These are phyloP conservation scores for Leptinotarsa peninsularis DNA, from an alignment of 2,888 invertebrate genomes.

Conservation along the genomic window DNA sequence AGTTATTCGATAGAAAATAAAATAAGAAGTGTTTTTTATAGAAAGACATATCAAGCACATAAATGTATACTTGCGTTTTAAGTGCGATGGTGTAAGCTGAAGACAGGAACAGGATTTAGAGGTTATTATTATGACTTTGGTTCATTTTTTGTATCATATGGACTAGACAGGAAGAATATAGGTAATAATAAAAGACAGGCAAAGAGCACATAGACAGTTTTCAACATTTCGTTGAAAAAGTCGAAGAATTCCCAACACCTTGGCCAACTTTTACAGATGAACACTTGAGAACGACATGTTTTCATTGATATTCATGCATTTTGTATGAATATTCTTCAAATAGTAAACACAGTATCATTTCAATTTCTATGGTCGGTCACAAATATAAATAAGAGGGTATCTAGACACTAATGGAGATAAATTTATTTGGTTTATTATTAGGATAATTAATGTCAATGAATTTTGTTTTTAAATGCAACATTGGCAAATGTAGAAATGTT, in stretches of 20 bases:
- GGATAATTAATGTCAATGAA: neutral
- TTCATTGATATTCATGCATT: neutral
- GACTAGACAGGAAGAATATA: slow-evolving; percentile 44
- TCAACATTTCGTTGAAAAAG: neutral
- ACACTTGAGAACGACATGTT: neutral
- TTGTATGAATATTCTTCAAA: too few relatives aligned
- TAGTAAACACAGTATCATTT: slow-evolving; percentile 3
- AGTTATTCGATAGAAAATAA: slow-evolving; percentile 44
- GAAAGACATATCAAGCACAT: slow-evolving; percentile 50
- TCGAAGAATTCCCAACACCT: slow-evolving; percentile 3
- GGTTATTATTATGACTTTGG: slow-evolving; percentile 53
- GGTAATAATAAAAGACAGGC: slow-evolving; percentile 2
- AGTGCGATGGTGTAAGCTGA: slow-evolving; percentile 58
- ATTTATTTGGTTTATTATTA: neutral
- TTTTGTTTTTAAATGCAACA: slow-evolving; percentile 16
- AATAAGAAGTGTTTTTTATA: slow-evolving; percentile 21
- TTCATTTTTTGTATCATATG: slow-evolving; percentile 42
- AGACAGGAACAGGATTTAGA: slow-evolving; percentile 38
- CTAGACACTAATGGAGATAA: neutral
- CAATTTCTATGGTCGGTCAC: too few relatives aligned
- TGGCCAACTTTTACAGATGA: slow-evolving; percentile 12
- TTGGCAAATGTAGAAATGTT: slow-evolving; percentile 20
- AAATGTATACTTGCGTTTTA: slow-evolving; percentile 60
- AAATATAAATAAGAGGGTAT: too few relatives aligned
- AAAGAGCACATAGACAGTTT: slow-evolving; percentile 7